Percentiles rank a stretch among this genome's conserved stretches.
Conservation (phyloP, 2,888 invertebrate species). For the Gymnoscelis rufifasciata region DNA sequence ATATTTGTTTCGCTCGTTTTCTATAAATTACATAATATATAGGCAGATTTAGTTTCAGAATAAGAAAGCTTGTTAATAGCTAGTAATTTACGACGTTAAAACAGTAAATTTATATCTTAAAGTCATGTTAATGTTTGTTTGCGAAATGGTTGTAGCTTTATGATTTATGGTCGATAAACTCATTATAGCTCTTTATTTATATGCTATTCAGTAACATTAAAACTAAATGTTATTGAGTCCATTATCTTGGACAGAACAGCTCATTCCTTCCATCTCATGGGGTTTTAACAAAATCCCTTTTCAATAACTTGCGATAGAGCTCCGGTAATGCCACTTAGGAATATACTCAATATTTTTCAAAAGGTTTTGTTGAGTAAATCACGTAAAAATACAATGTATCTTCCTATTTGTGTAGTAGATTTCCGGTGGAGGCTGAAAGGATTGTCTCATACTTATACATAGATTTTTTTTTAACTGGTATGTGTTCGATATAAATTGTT, state of each 20-base stretch:
- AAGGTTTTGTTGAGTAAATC: constrained; percentile 17
- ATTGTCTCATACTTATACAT: too few species aligned
- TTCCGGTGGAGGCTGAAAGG: background rate
- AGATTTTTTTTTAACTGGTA: too few species aligned
- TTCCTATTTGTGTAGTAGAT: constrained; percentile 16
- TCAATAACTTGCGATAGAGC: constrained; percentile 23
- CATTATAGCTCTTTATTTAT: constrained; percentile 11
- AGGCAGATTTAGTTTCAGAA: too few species aligned
- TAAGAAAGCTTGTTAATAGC: too few species aligned
- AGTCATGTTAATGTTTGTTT: background rate
- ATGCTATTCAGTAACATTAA: constrained; percentile 17
- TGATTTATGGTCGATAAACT: constrained; percentile 6
- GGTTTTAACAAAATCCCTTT: constrained; percentile 24
- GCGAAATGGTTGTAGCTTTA: constrained; percentile 1
- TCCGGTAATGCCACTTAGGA: constrained; percentile 20
- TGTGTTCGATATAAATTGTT: too few species aligned
- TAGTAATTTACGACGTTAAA: too few species aligned
- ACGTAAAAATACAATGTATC: constrained; percentile 27
- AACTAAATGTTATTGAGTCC: constrained; percentile 20
- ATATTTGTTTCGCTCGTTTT: background rate
- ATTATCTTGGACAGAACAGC: constrained; percentile 19
- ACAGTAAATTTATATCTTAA: too few species aligned
- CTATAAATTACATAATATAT: too few species aligned
- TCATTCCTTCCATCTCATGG: constrained; percentile 24
- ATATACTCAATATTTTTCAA: constrained; percentile 21